Evolutionary conservation across 2,113 vertebrate genomes (phyloP), one percentile per base, ranked within the genome.

Genomic region (Romanogobio albipinnatus): DNA sequence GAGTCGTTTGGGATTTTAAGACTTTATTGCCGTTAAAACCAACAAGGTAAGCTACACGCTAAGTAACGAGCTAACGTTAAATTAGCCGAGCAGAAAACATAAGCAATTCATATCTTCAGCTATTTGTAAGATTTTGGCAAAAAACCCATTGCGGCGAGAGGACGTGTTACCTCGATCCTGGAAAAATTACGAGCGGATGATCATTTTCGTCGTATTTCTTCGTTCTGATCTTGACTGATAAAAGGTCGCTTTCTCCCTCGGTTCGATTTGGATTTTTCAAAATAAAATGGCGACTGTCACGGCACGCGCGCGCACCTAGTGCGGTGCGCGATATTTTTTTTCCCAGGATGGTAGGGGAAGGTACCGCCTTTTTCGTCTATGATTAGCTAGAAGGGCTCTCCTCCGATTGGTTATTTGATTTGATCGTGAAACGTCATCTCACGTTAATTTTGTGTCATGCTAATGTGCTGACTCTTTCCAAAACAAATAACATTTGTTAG

Each of bases 251-350:
- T 86, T 90, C 92, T 85, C 90, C 92, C 83, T 88, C 89, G 90
- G 76, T 87, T 91, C 89, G 89, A 90, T 93, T 93, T 91, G 90
- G 91, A 92, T 94, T 95, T 93, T 89, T 81, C 92, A 93, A 94
- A 94, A 95, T 93, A 95, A 96, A 95, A 96, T 96, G 95, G 95
- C 95, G 95, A 93, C 94, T 90, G 91, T 92, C 92, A 92, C 87
- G 80, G 26, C 90, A 89, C 87, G 91, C 89, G 94, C 95, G 94
- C 93, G 92, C 91, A 92, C 93, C 85, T 92, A 88, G 86, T 77
- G 76, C 82, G 76, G 80, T 24, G 80, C 64, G n/a, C n/a, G n/a
- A n/a, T n/a, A n/a, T n/a, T n/a, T n/a, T n/a, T n/a, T n/a, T n/a
- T n/a, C n/a, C n/a, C n/a, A n/a, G n/a, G n/a, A n/a, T n/a, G n/a